phyloP scores from a whole-genome alignment of 1,140 invertebrate genomes.

The Atopsyche davidsoni region DNA sequence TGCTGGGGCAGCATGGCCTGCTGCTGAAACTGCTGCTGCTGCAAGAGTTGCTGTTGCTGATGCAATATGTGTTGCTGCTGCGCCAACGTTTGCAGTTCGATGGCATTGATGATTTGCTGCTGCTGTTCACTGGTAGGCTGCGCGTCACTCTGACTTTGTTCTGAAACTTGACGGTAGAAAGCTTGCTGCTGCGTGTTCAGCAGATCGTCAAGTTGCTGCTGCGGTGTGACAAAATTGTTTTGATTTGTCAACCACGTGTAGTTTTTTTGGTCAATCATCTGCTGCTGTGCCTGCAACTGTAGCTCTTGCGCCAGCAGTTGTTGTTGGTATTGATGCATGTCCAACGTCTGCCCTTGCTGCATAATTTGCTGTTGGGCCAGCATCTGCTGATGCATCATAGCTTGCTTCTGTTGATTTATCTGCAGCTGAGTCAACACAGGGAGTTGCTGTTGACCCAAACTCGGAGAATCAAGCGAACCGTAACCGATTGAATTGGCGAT shows the following conservation, averaged over 20 bases:
- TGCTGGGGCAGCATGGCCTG: conserved; percentile 30
- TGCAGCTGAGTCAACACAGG: conserved; percentile 42
- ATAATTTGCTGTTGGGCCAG: conserved; percentile 43
- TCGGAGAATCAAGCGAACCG: conserved; percentile 27
- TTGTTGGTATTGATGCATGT: conserved; percentile 41
- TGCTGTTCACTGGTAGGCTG: conserved; percentile 18
- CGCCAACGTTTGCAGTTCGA: conserved; percentile 30
- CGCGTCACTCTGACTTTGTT: conserved; percentile 23
- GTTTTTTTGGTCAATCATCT: conserved; percentile 43
- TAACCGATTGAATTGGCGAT: conserved; percentile 20
- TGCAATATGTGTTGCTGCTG: conserved; percentile 35
- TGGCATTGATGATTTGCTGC: conserved; percentile 29
- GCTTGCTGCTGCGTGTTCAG: conserved; percentile 31
- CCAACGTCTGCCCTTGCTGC: conserved; percentile 42
- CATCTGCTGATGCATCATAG: conserved; percentile 29
- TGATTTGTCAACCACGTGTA: conserved; percentile 35
- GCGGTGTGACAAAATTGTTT: conserved; percentile 16
- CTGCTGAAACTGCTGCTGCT: conserved; percentile 47
- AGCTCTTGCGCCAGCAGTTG: conserved; percentile 47
- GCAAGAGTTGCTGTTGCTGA: conserved; percentile 48
- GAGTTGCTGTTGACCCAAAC: conserved; percentile 36
- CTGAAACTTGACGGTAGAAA: conserved; percentile 28
- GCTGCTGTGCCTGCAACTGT: conserved; percentile 42
- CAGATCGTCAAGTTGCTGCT: conserved; percentile 30
- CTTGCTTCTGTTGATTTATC: conserved; percentile 42